Evolutionary conservation across 2,113 vertebrate species (phyloP).

Genomic region (Hypanus sabinus): DNA sequence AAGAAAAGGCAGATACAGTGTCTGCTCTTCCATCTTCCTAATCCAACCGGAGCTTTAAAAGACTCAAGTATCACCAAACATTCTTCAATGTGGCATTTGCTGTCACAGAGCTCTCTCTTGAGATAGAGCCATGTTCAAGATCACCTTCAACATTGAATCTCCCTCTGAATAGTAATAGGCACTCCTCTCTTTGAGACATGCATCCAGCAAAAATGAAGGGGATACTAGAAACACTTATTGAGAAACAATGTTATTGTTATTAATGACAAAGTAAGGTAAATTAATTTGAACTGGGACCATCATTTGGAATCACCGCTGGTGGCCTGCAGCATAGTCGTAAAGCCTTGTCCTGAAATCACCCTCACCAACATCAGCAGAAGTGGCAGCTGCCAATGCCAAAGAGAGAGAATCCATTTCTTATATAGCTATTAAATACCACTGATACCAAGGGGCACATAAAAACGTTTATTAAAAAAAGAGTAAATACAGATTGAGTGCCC

Average conservation of each 20-base stretch:
- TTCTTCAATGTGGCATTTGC: neutral
- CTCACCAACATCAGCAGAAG: no score
- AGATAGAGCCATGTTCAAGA: neutral
- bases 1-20: neutral
- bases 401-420: no score
- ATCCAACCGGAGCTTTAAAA: neutral
- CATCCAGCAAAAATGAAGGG: neutral
- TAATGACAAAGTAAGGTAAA: neutral
- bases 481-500: no score
- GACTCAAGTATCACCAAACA: neutral
- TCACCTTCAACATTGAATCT: neutral
- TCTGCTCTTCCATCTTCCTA: neutral
- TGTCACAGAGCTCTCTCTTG: neutral
- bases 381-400: no score
- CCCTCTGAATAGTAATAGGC: neutral
- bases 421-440: no score
- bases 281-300: no score
- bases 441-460: no score
- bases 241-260: neutral
- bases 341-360: no score
- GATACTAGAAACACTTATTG: neutral
- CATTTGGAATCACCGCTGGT: no score
- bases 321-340: no score
- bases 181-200: neutral
- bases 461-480: no score